phyloP scores from a whole-genome alignment of 2,113 vertebrate species.

The Atrichornis clamosus region DNA sequence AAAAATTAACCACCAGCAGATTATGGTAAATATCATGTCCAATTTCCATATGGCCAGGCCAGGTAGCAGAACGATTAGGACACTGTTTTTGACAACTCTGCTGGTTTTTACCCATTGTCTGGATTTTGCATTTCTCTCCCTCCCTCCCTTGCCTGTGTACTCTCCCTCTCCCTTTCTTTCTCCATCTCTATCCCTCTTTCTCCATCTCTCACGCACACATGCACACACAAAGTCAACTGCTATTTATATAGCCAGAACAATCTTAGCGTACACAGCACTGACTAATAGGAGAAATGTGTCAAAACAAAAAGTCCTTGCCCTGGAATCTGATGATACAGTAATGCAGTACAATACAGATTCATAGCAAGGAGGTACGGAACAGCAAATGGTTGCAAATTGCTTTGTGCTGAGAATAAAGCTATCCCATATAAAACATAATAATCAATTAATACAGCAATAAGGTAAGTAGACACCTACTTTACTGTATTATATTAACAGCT shows the following conservation, averaged over 20 bases:
- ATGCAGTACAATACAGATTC: not conserved
- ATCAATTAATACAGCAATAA: not conserved
- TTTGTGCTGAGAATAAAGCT: not conserved
- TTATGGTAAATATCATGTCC: not conserved
- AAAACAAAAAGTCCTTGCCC: not conserved
- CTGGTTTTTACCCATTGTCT: not conserved
- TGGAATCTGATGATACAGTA: not conserved
- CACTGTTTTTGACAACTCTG: not conserved
- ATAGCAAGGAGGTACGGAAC: not conserved
- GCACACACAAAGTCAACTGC: not conserved
- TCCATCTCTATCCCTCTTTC: not conserved
- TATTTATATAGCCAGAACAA: not conserved
- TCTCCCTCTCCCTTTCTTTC: not conserved
- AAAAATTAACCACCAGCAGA: not conserved
- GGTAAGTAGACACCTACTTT: not conserved
- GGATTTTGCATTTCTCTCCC: fast-evolving
- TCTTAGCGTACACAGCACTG: not conserved
- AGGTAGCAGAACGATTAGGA: not conserved
- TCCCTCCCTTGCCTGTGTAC: not conserved
- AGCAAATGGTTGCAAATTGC: not conserved
- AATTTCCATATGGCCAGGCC: not conserved
- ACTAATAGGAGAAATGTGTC: not conserved
- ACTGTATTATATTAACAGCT: not conserved
- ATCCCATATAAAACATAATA: not conserved
- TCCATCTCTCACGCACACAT: not conserved